Conservation (phyloP, 2,888 invertebrate species). For the Leptarthrus brevirostris region DNA sequence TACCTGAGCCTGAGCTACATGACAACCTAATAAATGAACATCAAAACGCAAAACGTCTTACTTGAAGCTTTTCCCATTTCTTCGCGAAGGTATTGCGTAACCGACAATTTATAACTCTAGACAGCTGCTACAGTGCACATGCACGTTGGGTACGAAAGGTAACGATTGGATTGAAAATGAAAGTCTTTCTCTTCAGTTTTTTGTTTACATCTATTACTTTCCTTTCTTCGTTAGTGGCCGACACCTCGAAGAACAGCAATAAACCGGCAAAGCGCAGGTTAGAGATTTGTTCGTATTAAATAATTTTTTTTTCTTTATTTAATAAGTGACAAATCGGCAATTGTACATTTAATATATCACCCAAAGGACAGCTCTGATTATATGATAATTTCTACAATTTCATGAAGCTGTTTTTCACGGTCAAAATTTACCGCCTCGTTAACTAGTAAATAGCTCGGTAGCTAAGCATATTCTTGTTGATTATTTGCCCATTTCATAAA, state of each 20-base stretch:
- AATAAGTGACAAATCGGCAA: too few species aligned
- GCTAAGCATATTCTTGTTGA: neutral
- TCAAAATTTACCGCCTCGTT: slow-evolving; percentile 26
- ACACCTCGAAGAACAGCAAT: neutral
- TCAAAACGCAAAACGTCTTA: neutral
- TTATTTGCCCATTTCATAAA: neutral
- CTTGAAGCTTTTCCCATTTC: slow-evolving; percentile 18
- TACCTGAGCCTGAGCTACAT: neutral
- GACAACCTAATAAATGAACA: neutral
- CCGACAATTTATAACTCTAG: neutral
- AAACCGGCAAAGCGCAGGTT: neutral
- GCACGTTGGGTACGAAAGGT: neutral
- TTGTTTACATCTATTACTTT: slow-evolving; percentile 35
- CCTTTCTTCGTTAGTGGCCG: neutral
- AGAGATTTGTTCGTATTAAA: too few species aligned
- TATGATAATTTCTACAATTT: too few species aligned
- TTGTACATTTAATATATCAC: too few species aligned
- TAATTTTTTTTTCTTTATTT: too few species aligned
- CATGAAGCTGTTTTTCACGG: slow-evolving; percentile 24
- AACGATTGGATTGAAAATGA: slow-evolving; percentile 37
- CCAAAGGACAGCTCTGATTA: too few species aligned
- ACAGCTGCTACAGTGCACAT: neutral
- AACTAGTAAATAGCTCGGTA: neutral
- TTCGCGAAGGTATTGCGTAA: slow-evolving; percentile 17
- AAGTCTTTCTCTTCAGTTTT: slow-evolving; percentile 43